Conservation (phyloP, 2,888 invertebrate species). For the Campoplex nolae region DNA sequence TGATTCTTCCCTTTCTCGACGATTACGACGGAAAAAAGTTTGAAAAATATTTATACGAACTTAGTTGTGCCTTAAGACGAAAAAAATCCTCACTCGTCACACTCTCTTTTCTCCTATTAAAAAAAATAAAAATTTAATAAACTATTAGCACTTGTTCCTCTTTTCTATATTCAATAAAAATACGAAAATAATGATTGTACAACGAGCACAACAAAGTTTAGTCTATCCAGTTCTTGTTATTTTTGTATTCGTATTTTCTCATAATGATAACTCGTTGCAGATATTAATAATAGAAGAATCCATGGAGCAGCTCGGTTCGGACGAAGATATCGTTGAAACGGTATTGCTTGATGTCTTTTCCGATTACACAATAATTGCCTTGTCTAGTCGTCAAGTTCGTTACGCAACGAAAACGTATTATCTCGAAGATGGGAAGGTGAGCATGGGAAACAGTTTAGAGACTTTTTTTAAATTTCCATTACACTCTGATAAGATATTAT, state of each 20-base stretch:
- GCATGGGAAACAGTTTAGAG: background rate
- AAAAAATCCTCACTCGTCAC: background rate
- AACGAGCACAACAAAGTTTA: background rate
- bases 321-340: slow-evolving; percentile 71
- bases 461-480: background rate
- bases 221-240: background rate
- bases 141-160: background rate
- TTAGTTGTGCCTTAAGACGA: background rate
- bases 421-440: slow-evolving; percentile 69
- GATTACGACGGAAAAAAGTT: background rate
- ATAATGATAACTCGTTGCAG: slow-evolving; percentile 64
- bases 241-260: background rate
- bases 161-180: background rate
- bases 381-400: slow-evolving; percentile 72
- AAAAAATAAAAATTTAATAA: background rate
- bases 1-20: background rate
- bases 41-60: background rate
- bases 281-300: slow-evolving; percentile 74
- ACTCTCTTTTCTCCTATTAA: background rate
- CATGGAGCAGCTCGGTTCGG: slow-evolving; percentile 69
- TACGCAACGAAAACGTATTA: slow-evolving; percentile 68
- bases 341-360: slow-evolving; percentile 73
- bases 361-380: slow-evolving; percentile 73
- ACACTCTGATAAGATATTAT: background rate
- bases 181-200: background rate